Base-by-base conservation (phyloP, 2,113 vertebrate genomes). In the Gasterosteus nipponicus region DNA sequence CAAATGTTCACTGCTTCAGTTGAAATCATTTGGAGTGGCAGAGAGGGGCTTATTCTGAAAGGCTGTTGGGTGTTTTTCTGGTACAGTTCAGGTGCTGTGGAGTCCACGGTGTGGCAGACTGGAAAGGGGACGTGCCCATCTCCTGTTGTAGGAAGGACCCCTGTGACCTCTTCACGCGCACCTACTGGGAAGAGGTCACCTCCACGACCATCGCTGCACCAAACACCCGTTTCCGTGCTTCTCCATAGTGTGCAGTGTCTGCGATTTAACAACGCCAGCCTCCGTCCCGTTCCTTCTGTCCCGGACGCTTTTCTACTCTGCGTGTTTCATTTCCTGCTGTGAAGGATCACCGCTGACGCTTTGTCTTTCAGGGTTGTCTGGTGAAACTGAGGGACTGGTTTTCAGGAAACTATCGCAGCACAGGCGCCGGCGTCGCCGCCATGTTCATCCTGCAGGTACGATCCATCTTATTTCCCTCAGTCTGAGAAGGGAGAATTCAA, bases 31-130 rank as follows among this genome's bases (percentile, higher is more conserved):
- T 3, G 35, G 6, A 38, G 35, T 38, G 1, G 35, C 5, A 7
- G 35, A 38, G 7, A 38, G 35, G 7, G 35, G 35, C 35, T 5
- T 1, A 38, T 38, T 38, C 7, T 38, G 35, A 38, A 38, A 38
- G 33, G 5, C 8, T 42, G 3, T 73, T 2, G 11, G 6, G 11
- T 31, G 0, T 1, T 35, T 35, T 44, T 47, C 67, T 53, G 69
- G 4, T 80, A 14, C 75, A 94, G 93, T 91, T 94, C 22, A 16
- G 38, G 39, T 94, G 93, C 71, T 94, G 93, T 78, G 92, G 92
- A 58, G 90, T 94, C 51, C 54, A 75, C 16, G 69, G 90, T 9
- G 44, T n/a, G 7, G 42, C 44, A 7, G 92, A 94, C 81, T 94
- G 93, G 93, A 54, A 65, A 39, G 84, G 78, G 0, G 22, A 80